Percentiles rank a stretch among this genome's conserved stretches.
These are phyloP conservation scores for Euplexia lucipara DNA, from an alignment of 2,888 invertebrate species.

Conservation along the genomic window DNA sequence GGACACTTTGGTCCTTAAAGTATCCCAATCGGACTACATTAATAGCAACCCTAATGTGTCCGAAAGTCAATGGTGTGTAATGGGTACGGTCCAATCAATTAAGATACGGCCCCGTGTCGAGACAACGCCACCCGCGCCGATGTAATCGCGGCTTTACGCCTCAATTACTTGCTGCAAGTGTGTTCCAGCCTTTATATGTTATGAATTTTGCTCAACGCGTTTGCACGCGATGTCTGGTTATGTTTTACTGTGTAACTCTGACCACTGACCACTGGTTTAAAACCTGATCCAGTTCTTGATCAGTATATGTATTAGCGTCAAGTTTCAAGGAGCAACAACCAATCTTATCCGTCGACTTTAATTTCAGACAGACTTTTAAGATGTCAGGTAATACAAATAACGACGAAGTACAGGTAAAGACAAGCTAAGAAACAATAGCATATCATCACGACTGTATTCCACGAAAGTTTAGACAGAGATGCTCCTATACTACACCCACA, in stretches of 20 bases:
- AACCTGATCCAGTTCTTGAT: constrained; percentile 39
- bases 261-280: constrained; percentile 20
- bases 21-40: constrained; percentile 37
- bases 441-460: too few species aligned
- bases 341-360: not conserved
- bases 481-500: too few species aligned
- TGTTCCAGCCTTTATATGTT: constrained; percentile 56
- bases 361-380: not conserved
- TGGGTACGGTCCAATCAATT: constrained; percentile 77
- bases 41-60: constrained; percentile 72
- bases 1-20: constrained; percentile 28
- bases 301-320: constrained; percentile 17
- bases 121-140: constrained; percentile 71
- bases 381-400: not conserved
- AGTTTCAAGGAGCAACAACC: not conserved
- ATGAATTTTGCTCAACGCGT: constrained; percentile 49
- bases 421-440: not conserved
- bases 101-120: constrained; percentile 67
- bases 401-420: too few species aligned
- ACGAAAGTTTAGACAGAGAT: too few species aligned
- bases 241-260: constrained; percentile 29
- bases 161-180: constrained; percentile 68
- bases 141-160: constrained; percentile 70
- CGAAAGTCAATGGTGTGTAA: constrained; percentile 76
- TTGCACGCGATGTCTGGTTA: constrained; percentile 42